These are phyloP conservation scores for Ceratotherium simum DNA, from an alignment of 2,113 vertebrate species.

Conservation along the genomic window DNA sequence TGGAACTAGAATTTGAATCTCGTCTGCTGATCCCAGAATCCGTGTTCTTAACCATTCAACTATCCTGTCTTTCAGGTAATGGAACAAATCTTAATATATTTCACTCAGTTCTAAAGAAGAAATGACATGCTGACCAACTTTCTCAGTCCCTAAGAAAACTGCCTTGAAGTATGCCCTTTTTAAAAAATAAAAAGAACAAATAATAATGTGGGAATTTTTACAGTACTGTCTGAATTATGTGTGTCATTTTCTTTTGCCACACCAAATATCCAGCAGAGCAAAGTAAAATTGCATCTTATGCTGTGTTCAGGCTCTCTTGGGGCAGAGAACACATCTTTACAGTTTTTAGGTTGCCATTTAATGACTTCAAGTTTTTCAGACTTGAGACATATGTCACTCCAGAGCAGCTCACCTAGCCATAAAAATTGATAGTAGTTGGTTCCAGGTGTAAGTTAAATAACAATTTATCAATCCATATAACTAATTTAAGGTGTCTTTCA, in stretches of 20 bases:
- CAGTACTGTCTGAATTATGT: neutral
- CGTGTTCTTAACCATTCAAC: neutral
- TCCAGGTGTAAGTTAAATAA: slow-evolving; percentile 40
- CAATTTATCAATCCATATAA: slow-evolving; percentile 30
- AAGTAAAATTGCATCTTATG: neutral
- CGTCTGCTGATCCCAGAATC: neutral
- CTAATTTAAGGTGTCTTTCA: slow-evolving; percentile 16
- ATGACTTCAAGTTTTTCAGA: slow-evolving; percentile 16
- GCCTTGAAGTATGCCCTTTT: neutral
- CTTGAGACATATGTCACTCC: neutral
- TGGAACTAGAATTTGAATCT: neutral
- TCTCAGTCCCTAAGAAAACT: slow-evolving; percentile 14
- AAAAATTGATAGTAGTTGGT: slow-evolving; percentile 11
- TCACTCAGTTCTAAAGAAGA: neutral
- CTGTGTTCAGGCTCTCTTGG: neutral
- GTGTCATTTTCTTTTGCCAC: neutral
- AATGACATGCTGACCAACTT: neutral
- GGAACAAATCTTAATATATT: neutral
- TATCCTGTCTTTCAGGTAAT: neutral
- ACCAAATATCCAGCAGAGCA: neutral
- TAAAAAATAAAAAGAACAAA: neutral
- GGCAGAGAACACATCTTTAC: neutral
- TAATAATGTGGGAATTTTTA: neutral
- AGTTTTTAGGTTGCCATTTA: slow-evolving; percentile 9
- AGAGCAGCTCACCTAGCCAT: slow-evolving; percentile 9